These are phyloP conservation scores for Threskiornis aethiopicus DNA, from an alignment of 2,797 vertebrate species.

Conservation along the genomic window DNA sequence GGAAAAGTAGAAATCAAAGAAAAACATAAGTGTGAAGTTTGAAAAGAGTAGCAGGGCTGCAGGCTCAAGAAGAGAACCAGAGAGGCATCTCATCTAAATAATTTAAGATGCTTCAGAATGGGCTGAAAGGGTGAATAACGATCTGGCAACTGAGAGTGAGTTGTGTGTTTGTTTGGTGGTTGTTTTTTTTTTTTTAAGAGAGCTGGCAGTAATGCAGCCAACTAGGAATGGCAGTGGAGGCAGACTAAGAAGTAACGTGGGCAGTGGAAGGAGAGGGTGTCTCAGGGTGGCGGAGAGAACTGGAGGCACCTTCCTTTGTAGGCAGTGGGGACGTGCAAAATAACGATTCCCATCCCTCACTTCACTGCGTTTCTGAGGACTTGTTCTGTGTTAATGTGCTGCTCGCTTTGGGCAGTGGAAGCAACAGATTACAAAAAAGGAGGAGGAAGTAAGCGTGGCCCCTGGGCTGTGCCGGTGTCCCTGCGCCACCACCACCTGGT, in stretches of 20 bases:
- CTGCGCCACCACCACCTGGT: not conserved
- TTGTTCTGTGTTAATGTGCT: not conserved
- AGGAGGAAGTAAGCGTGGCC: fast-evolving
- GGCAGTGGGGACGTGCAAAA: not conserved
- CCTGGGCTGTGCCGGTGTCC: not conserved
- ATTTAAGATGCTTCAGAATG: not conserved
- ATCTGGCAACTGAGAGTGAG: not conserved
- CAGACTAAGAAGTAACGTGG: not conserved
- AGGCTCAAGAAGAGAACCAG: not conserved
- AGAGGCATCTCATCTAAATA: not conserved
- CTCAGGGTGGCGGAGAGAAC: not conserved
- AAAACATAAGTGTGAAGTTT: not conserved
- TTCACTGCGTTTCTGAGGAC: not conserved
- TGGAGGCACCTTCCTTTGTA: not conserved
- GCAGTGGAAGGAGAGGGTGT: not conserved
- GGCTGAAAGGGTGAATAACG: not conserved
- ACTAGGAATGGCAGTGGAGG: not conserved
- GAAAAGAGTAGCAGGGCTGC: not conserved
- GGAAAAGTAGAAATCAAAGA: not conserved
- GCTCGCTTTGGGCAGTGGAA: not conserved
- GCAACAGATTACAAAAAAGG: not conserved
- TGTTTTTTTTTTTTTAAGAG: not conserved
- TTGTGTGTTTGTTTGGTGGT: not conserved
- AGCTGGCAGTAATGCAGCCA: not conserved
- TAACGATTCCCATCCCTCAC: not conserved